Evolutionary conservation across 2,888 invertebrate genomes (phyloP), one percentile per base, ranked within the genome.

Genomic region (Adelognathus sp.): DNA sequence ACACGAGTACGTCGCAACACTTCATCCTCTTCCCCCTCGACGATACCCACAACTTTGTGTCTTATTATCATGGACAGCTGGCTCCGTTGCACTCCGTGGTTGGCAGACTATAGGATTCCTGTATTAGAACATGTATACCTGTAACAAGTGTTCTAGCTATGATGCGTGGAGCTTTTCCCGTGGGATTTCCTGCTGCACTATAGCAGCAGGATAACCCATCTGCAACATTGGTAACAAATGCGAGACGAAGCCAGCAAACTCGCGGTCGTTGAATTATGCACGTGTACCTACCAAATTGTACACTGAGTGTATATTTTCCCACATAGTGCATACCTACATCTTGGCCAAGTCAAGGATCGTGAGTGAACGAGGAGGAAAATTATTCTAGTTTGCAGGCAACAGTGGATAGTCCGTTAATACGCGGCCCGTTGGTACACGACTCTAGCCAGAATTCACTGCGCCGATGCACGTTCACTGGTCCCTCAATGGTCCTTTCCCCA

Each of bases 1-100:
- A 63, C 61, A 69, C 27, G 61, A 41, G 50, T 27, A 31, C 33
- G 31, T n/a, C 63, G 29, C 44, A 36, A 33, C 36, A 50, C 58
- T 50, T 41, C 36, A 24, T 24, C 18, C n/a, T 29, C 36, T 18
- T n/a, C 21, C 16, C 36, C 44, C 46, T 64, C 31, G 64, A 54
- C 36, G 27, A 56, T 36, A 61, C 61, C 63, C 56, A 76, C 56
- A 76, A 70, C 61, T 56, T 50, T 56, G 56, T 54, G 61, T 75
- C 54, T 69, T 36, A 74, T 74, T 74, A 75, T 75, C 61, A 63
- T 69, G 69, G 61, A 33, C 69, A 63, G 54, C 61, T 46, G 63
- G 63, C 63, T 70, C 56, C 69, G n/a, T n/a, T 36, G 63, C 5
- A 52, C 61, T 52, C 67, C 41, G 41, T 21, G 52, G 60, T 33